Evolutionary conservation across 2,113 vertebrate genomes (phyloP).

Genomic region (Mellivora capensis): DNA sequence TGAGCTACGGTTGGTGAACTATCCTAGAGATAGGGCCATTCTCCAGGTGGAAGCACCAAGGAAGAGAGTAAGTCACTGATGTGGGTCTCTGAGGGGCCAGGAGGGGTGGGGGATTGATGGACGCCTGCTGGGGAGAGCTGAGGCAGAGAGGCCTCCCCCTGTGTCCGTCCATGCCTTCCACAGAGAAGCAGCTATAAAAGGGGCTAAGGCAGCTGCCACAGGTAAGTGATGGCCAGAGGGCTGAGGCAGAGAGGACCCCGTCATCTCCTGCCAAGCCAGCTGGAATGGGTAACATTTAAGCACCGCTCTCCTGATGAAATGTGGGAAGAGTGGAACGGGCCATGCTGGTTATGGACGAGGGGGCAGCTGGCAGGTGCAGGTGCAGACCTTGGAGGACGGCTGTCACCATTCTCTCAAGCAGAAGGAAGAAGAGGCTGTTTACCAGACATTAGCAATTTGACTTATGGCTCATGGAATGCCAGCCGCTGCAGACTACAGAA

Average conservation of each 20-base stretch:
- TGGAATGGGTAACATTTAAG: accelerated
- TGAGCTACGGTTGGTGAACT: accelerated
- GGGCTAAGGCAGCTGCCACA: accelerated
- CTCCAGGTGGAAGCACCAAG: accelerated
- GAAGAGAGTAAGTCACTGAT: accelerated
- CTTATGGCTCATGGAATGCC: accelerated
- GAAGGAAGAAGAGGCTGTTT: not conserved
- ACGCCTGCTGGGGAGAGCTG: accelerated
- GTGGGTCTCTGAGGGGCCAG: not conserved
- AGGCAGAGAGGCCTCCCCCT: not conserved
- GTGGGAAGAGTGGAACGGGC: accelerated
- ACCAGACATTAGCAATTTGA: accelerated
- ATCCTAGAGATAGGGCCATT: accelerated
- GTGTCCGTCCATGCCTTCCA: accelerated
- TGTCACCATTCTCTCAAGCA: accelerated
- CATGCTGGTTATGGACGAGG: accelerated
- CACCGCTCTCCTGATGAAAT: accelerated
- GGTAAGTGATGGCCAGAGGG: accelerated
- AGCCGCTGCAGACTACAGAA: accelerated
- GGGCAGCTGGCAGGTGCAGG: accelerated
- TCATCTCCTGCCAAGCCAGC: too few relatives aligned
- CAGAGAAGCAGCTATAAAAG: accelerated
- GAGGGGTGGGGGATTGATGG: accelerated
- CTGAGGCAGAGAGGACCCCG: too few relatives aligned
- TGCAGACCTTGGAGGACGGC: accelerated